Conservation (phyloP, 2,797 vertebrate species). For the Anguilla marmorata region DNA sequence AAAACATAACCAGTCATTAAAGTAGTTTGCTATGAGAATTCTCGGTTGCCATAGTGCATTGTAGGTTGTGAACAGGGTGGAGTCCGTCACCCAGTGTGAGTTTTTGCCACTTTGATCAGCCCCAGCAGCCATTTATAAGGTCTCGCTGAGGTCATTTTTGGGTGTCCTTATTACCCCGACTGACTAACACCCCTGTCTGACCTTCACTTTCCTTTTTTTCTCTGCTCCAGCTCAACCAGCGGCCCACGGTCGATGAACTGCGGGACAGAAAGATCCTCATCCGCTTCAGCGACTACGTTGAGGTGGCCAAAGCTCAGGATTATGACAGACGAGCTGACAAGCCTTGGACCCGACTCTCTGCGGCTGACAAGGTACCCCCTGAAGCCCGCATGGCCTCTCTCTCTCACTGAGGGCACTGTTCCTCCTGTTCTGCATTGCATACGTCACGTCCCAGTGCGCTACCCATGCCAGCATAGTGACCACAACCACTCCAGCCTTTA, state of each 20-base stretch:
- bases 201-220: background rate
- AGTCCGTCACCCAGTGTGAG: background rate
- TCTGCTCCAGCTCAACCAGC: conserved; percentile 88
- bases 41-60: background rate
- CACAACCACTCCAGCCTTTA: background rate
- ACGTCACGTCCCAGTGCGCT: background rate
- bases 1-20: background rate
- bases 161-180: background rate
- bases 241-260: conserved; percentile 95
- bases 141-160: background rate
- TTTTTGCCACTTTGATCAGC: background rate
- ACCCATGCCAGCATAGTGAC: background rate
- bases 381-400: background rate
- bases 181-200: background rate
- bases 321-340: conserved; percentile 96
- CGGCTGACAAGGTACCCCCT: conserved; percentile 87
- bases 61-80: background rate
- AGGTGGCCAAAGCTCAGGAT: conserved; percentile 99
- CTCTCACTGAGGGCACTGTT: background rate
- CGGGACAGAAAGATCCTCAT: conserved; percentile 97
- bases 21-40: background rate
- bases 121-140: background rate
- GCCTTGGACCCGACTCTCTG: conserved; percentile 95
- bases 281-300: conserved; percentile 97
- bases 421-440: background rate